Conservation (phyloP, 1,140 invertebrate genomes). For the Cephus cinctus region DNA sequence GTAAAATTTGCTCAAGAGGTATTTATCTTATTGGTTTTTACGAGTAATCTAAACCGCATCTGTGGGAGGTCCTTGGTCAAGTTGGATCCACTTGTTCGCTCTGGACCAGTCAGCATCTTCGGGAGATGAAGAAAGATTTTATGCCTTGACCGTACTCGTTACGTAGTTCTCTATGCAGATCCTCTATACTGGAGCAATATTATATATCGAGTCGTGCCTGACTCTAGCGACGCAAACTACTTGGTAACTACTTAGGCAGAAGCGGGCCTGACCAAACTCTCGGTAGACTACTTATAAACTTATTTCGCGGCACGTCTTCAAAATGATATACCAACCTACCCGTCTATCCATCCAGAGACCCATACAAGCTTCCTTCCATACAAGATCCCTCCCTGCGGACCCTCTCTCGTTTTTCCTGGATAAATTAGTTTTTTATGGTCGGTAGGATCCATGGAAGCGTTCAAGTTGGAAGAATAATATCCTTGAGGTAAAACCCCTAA, state of each 20-base stretch:
- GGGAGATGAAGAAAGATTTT: too few relatives aligned
- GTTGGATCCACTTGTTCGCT: too few relatives aligned
- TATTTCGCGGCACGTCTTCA: conserved; percentile 51
- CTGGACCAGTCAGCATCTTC: too few relatives aligned
- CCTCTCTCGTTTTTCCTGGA: conserved; percentile 16
- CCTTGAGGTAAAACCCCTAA: conserved; percentile 22
- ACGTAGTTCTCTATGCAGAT: too few relatives aligned
- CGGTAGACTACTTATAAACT: conserved; percentile 52
- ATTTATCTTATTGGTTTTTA: too few relatives aligned
- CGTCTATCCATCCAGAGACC: too few relatives aligned
- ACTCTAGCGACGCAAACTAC: conserved; percentile 48
- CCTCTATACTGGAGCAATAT: conserved; percentile 40
- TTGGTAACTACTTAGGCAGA: conserved; percentile 49
- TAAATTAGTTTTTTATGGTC: conserved; percentile 37
- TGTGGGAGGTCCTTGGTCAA: too few relatives aligned
- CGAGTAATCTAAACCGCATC: too few relatives aligned
- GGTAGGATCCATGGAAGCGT: conserved; percentile 28
- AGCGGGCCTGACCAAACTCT: conserved; percentile 46
- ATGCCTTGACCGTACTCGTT: too few relatives aligned
- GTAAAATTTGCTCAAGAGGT: too few relatives aligned
- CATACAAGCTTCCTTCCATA: conserved; percentile 26
- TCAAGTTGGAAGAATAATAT: conserved; percentile 34
- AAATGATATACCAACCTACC: conserved; percentile 46
- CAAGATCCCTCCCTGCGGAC: conserved; percentile 22
- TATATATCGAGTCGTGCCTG: conserved; percentile 43